Conservation (phyloP, 2,113 vertebrate species). For the Semnopithecus entellus region DNA sequence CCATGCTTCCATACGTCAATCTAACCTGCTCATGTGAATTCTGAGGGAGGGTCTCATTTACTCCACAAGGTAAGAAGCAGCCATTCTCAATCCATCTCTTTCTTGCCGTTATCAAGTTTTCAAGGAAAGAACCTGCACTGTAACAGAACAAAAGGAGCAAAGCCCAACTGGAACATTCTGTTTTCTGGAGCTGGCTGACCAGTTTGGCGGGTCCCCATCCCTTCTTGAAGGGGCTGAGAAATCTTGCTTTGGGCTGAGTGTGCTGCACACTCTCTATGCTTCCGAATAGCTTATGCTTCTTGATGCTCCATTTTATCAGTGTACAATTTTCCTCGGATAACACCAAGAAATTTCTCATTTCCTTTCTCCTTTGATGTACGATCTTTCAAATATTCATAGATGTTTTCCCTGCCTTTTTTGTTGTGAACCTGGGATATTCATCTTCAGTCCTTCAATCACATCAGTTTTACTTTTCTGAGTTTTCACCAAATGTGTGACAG, state of each 20-base stretch:
- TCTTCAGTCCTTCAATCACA: constrained; percentile 52
- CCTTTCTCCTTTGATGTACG: constrained; percentile 57
- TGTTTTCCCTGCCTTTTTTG: constrained; percentile 42
- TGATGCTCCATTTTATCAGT: constrained; percentile 24
- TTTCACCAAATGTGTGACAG: constrained; percentile 36
- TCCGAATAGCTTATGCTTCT: constrained; percentile 13
- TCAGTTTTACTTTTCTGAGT: constrained; percentile 41
- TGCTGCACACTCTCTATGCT: background rate
- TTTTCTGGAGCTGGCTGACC: background rate
- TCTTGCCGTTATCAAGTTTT: background rate
- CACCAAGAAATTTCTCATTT: constrained; percentile 64
- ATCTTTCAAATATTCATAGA: constrained; percentile 74
- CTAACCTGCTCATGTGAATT: background rate
- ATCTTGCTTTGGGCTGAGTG: background rate
- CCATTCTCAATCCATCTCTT: background rate
- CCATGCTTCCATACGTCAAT: background rate
- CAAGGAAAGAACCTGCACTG: background rate
- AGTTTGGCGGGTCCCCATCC: background rate
- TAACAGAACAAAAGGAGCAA: background rate
- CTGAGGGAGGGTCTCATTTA: background rate
- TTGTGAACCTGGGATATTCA: constrained; percentile 44
- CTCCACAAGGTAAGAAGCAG: background rate
- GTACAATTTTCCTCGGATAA: constrained; percentile 51
- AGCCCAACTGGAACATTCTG: background rate
- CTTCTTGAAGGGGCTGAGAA: background rate